Evolutionary conservation across 2,888 invertebrate genomes (phyloP), one percentile per base, ranked within the genome.

Genomic region (Zaprionus bogoriensis): DNA sequence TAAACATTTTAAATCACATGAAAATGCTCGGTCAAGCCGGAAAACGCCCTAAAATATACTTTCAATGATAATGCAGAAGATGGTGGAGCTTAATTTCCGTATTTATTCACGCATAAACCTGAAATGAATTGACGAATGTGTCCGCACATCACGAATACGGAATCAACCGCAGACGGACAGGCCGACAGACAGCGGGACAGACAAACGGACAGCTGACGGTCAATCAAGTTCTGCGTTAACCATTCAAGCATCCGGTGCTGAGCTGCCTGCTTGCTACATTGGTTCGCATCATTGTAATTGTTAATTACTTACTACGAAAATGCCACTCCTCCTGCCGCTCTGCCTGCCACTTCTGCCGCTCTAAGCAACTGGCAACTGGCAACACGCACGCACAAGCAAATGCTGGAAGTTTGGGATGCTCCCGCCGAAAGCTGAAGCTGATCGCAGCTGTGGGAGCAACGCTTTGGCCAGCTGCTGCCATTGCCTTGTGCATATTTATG

Each of bases 261-360:
- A 52, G 48, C 47, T 47, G 48, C 48, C 45, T 32, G 14, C 32
- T 32, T 46, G 23, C 52, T 52, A 32, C 64, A 59, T 65, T 68
- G 53, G 19, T 53, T 64, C 70, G 66, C 86, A 83, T 75, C 82
- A 73, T 80, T 75, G 81, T 86, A 84, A 84, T 82, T 82, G 84
- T 86, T 82, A 82, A 82, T 86, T 82, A 82, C 77, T 69, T 75
- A 67, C 78, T 69, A 48, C 28, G 64, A 72, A 73, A 71, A 68
- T 61, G 52, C 19, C 3, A 39, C 36, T 9, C 3, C 27, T 4
- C 12, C 45, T 25, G 10, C 9, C 25, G 2, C 6, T 2, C 12
- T 3, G 2, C 1, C 3, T 23, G 6, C 10, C 22, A 14, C 22
- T 9, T 12, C 10, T 12, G 12, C 12, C 1, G 30, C 36, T 5